These are phyloP conservation scores for Uropsilus gracilis DNA, from an alignment of 2,113 vertebrate genomes.

Conservation along the genomic window DNA sequence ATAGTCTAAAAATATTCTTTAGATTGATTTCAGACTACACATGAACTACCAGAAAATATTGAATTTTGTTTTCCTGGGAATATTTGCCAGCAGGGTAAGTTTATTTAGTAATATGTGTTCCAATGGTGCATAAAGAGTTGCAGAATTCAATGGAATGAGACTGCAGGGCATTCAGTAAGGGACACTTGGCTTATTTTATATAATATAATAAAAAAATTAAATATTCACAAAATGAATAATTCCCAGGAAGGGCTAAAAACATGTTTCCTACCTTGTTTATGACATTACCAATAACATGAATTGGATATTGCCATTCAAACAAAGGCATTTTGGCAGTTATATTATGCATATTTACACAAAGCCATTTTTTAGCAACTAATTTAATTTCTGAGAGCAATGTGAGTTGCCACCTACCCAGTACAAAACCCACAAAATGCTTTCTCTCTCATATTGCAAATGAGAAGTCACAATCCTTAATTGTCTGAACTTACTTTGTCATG, in stretches of 20 bases:
- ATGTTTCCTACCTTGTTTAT: not conserved
- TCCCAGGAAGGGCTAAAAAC: not conserved
- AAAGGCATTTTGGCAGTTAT: not conserved
- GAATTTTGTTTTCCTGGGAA: not conserved
- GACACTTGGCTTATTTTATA: conserved; percentile 10
- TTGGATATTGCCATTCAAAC: not conserved
- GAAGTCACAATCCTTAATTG: not conserved
- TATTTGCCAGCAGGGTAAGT: not conserved
- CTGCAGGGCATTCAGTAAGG: not conserved
- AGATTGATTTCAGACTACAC: not conserved
- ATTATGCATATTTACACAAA: not conserved
- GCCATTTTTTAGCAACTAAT: conserved; percentile 12
- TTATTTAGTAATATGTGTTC: not conserved
- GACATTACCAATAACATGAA: not conserved
- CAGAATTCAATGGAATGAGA: not conserved
- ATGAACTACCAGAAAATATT: not conserved
- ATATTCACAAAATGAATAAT: not conserved
- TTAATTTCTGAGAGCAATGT: not conserved
- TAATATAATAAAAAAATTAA: not conserved
- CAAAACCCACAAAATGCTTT: not conserved
- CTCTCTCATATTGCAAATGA: not conserved
- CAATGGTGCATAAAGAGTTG: not conserved
- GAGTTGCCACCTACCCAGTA: not conserved
- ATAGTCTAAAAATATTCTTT: not conserved
- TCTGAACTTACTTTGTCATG: not conserved